These are phyloP conservation scores for Deilephila elpenor DNA, from an alignment of 2,888 invertebrate species.

Conservation along the genomic window DNA sequence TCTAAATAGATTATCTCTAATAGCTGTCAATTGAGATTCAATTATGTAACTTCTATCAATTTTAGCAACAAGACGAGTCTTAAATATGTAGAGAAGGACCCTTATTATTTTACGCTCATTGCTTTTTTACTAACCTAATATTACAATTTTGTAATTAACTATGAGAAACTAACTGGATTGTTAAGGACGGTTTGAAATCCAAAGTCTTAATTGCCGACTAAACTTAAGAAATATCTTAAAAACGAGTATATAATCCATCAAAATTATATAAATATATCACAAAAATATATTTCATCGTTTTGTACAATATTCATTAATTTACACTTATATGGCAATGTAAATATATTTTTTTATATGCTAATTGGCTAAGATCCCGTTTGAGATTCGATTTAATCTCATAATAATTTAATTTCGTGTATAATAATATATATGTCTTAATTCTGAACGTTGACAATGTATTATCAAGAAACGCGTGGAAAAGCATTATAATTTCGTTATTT, in stretches of 20 bases:
- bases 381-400: slow-evolving; percentile 45
- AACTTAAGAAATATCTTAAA: neutral
- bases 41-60: too few species aligned
- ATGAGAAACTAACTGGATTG: neutral
- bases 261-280: slow-evolving; percentile 7
- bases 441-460: slow-evolving; percentile 73
- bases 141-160: neutral
- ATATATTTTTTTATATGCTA: slow-evolving; percentile 40
- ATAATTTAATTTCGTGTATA: slow-evolving; percentile 28
- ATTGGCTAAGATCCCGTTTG: slow-evolving; percentile 58
- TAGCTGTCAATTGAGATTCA: too few species aligned
- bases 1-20: too few species aligned
- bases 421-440: slow-evolving; percentile 4
- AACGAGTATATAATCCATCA: neutral
- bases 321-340: slow-evolving; percentile 58
- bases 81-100: too few species aligned
- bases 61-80: too few species aligned
- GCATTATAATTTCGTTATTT: slow-evolving; percentile 28
- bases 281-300: slow-evolving; percentile 39
- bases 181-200: neutral
- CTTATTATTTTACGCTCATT: too few species aligned
- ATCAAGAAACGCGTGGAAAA: slow-evolving; percentile 44
- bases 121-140: neutral
- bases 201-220: neutral
- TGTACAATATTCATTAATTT: slow-evolving; percentile 57